Evolutionary conservation across 2,888 invertebrate genomes (phyloP), one percentile per base, ranked within the genome.

Genomic region (Caenorhabditis sp.): DNA sequence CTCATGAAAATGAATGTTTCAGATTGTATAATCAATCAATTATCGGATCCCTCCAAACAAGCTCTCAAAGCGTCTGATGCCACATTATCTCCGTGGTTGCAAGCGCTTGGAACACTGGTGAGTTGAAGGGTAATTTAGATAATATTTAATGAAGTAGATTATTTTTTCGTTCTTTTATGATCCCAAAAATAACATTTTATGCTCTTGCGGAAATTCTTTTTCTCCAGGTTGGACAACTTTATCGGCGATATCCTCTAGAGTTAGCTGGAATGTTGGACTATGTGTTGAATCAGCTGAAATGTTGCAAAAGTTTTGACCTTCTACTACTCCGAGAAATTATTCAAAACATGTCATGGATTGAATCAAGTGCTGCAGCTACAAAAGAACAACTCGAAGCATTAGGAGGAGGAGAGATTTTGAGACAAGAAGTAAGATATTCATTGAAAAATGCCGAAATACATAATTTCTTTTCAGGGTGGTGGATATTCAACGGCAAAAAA

Each of bases 291-390:
- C 94, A 97, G 88, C 91, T 99, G 21, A 97, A 97, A 89, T 93
- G 94, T 23, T 94, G 95, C 84, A 95, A 96, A 89, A 96, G 97
- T 90, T 91, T 95, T 83, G 91, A 91, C 82, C 83, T 91, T 83
- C 90, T 97, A 36, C 93, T 99, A 80, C 90, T 99, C 65, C 94
- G 97, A 88, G 97, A 99, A 90, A 93, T 99, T 80, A 94, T 99
- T 54, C 95, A 96, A 90, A 97, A 97, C 90, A 99, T 99, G 97
- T 95, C 96, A 0, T 99, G 99, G 0, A 95, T 99, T 65, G 99
- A 99, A 90, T 93, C 96, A 0, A 93, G 93, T 0, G 95, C 96
- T 88, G 96, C 96, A 89, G 93, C 97, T 91, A 99, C 97, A 0
- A 91, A 93, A 25, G 97, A 97, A 86, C 97, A 99, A 88, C 89